These are phyloP conservation scores for Thryonomys swinderianus DNA, from an alignment of 2,113 vertebrate species.

Conservation along the genomic window DNA sequence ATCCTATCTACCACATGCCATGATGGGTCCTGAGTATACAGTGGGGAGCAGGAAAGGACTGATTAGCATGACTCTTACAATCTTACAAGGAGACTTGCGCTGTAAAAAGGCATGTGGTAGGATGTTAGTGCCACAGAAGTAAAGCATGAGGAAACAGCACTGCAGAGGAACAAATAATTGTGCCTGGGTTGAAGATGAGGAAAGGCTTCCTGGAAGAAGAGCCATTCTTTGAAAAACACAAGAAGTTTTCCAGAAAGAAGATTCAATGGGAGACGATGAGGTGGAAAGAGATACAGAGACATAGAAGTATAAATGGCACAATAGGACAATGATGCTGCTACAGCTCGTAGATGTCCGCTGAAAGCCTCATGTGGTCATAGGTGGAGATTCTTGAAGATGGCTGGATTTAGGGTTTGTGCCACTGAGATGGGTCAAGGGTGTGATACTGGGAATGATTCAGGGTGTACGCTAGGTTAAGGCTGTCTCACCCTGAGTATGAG, in stretches of 20 bases:
- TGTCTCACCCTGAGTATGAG: not conserved
- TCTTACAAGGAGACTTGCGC: not conserved
- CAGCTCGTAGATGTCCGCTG: not conserved
- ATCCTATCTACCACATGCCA: not conserved
- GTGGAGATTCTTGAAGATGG: not conserved
- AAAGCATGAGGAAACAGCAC: not conserved
- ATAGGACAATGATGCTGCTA: not conserved
- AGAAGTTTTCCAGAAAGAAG: not conserved
- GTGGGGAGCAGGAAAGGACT: not conserved
- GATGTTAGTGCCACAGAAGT: not conserved
- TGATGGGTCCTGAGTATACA: not conserved
- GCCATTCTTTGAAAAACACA: not conserved
- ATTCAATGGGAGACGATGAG: not conserved
- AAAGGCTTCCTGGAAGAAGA: not conserved
- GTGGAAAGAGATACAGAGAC: not conserved
- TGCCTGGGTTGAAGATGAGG: not conserved
- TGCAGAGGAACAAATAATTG: not conserved
- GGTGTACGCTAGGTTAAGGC: not conserved
- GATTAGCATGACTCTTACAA: not conserved
- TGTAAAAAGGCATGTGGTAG: rapidly evolving
- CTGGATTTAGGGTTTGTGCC: not conserved
- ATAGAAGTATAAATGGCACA: not conserved
- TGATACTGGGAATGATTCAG: not conserved
- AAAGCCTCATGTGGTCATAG: not conserved
- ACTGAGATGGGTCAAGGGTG: not conserved